A percentile compares a stretch with the other conserved stretches of the same genome.
These are phyloP conservation scores for Margaritifera margaritifera DNA, from an alignment of 2,888 invertebrate species.

Conservation along the genomic window DNA sequence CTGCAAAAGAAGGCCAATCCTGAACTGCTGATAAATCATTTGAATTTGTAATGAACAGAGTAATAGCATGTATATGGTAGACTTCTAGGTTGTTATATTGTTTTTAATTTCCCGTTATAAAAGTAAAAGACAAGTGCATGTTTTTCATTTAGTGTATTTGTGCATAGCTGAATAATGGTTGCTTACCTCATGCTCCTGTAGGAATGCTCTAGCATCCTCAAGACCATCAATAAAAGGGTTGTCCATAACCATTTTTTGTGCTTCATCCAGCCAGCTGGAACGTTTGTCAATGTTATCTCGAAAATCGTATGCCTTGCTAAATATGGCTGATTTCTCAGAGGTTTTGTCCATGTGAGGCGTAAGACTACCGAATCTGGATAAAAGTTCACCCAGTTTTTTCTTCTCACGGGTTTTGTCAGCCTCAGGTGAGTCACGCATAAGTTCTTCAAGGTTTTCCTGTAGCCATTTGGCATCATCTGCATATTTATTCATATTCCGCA, in stretches of 20 bases:
- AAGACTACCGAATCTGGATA: conserved; percentile 83
- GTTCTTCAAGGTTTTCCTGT: conserved; percentile 89
- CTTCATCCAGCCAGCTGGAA: conserved; percentile 77
- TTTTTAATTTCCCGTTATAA: no score
- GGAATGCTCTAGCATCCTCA: conserved; percentile 60
- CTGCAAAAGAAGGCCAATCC: no score
- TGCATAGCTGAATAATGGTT: not conserved
- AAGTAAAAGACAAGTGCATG: no score
- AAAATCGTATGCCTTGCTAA: conserved; percentile 93
- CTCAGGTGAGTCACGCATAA: conserved; percentile 88
- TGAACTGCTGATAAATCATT: no score
- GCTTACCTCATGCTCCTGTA: conserved; percentile 67
- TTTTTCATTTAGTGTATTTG: no score
- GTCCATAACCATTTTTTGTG: conserved; percentile 58
- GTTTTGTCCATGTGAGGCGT: conserved; percentile 94
- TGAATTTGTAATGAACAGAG: no score
- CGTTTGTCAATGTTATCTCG: conserved; percentile 91
- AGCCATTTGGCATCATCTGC: conserved; percentile 94
- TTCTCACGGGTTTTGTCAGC: conserved; percentile 87
- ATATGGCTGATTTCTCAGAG: conserved; percentile 92
- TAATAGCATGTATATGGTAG: no score
- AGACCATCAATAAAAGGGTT: conserved; percentile 63
- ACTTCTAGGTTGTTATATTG: no score
- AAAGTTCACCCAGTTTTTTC: conserved; percentile 81
- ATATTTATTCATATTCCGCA: conserved; percentile 57